Conservation (phyloP, 1,140 invertebrate species). For the Eurosta solidaginis region DNA sequence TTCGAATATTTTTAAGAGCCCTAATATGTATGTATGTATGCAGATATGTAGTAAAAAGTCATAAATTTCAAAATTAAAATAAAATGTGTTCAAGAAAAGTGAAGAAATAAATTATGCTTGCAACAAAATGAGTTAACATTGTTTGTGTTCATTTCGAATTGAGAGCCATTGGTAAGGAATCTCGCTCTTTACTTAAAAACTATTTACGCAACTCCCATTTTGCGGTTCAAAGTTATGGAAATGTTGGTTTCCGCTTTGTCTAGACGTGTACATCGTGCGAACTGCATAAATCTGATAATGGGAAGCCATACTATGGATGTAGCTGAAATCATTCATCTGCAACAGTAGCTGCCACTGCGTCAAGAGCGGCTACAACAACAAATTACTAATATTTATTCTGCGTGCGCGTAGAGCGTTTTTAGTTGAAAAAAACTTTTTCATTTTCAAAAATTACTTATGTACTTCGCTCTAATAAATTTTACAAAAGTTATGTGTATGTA, state of each 20-base stretch:
- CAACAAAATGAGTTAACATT: not conserved
- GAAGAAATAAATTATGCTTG: too few relatives aligned
- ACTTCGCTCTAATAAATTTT: slow-evolving; percentile 19
- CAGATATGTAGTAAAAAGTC: too few relatives aligned
- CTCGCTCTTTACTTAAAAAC: not conserved
- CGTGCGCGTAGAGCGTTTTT: not conserved
- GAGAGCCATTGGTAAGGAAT: not conserved
- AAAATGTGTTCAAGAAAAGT: too few relatives aligned
- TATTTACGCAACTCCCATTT: not conserved
- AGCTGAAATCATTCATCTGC: not conserved
- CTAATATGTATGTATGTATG: too few relatives aligned
- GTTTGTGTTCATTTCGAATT: not conserved
- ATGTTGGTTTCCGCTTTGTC: not conserved
- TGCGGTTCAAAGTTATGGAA: not conserved
- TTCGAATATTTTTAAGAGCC: too few relatives aligned
- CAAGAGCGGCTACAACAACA: not conserved
- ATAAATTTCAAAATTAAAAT: too few relatives aligned
- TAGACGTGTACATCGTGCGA: not conserved
- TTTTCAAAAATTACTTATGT: slow-evolving; percentile 12
- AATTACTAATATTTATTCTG: not conserved
- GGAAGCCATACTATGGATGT: not conserved
- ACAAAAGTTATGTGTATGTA: not conserved
- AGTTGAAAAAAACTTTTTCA: not conserved
- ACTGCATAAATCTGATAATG: not conserved
- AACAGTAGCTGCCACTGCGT: not conserved